Evolutionary conservation across 2,888 invertebrate species (phyloP), one percentile per base, ranked within the genome.

Genomic region (Synanthedon formicaeformis): DNA sequence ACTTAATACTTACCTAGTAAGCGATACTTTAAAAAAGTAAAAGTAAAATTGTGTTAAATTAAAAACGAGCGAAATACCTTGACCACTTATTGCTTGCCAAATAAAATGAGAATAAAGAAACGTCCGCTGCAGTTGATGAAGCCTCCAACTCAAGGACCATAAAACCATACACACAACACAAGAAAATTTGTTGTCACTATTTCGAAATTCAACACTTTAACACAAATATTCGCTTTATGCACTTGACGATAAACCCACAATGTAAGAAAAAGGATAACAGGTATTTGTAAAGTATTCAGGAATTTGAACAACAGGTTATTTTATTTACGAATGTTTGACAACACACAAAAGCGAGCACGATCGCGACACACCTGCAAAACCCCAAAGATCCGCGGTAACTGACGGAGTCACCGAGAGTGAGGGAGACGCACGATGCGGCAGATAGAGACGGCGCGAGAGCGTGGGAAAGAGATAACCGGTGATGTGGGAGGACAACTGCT

Each of bases 91-190:
- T 64, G 69, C 65, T 66, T 66, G 66, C 66, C 67, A 73, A 74
- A 73, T 63, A 34, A 60, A 67, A 65, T 60, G 66, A 74, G 66
- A 71, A 66, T 71, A 73, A 67, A 73, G 70, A 65, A 63, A 74
- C 67, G 61, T 10, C 10, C 34, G 34, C 63, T 69, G 60, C 58
- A 64, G 67, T 62, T 62, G 61, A 58, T 72, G 76, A 77, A 87
- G 82, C 85, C 85, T 87, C 81, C 81, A 65, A 78, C 61, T 76
- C 81, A 83, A 85, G 82, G 81, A 80, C 75, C 66, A 69, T 65
- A 73, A 66, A 67, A 75, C 75, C 71, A 74, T 73, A 75, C 65
- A 68, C 75, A 75, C 71, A 74, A 73, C 76, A 79, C 75, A 69
- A 78, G 73, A 78, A 77, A 82, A 80, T 71, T 82, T 77, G 74